Percentiles rank a stretch among this genome's conserved stretches.
Evolutionary conservation across 2,797 vertebrate species (phyloP).

Genomic region (Chaetophractus vellerosus): DNA sequence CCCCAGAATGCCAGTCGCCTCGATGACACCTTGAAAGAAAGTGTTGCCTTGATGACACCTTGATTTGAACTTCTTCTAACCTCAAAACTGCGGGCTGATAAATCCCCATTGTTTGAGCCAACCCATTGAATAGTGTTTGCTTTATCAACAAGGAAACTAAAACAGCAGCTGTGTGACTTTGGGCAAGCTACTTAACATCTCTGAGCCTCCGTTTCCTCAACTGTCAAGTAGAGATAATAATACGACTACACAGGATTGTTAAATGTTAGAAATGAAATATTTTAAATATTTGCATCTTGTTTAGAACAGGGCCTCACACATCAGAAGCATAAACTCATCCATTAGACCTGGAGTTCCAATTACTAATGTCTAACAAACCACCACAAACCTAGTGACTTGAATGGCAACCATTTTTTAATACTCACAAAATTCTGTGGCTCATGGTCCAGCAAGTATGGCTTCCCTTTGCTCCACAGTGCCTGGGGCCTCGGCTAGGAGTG

Average conservation of each 20-base stretch:
- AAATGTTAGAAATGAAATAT: not conserved
- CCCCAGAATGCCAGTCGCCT: too few species aligned
- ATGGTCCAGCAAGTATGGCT: not conserved
- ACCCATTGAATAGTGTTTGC: too few species aligned
- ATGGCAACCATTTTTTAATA: not conserved
- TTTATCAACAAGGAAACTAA: too few species aligned
- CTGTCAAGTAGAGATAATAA: not conserved
- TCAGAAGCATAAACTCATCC: not conserved
- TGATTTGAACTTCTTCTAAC: too few species aligned
- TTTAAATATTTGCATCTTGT: not conserved
- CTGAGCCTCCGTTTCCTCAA: not conserved
- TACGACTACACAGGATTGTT: not conserved
- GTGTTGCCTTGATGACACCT: too few species aligned
- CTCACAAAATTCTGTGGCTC: not conserved
- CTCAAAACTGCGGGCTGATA: too few species aligned
- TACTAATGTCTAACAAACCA: not conserved
- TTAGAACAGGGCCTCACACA: not conserved
- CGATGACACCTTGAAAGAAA: too few species aligned
- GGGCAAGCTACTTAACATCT: not conserved
- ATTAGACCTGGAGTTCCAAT: not conserved
- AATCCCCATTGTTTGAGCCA: too few species aligned
- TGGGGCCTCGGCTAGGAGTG: not conserved
- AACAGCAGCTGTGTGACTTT: not conserved
- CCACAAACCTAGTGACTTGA: not conserved
- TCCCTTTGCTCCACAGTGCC: not conserved